Percentiles rank a stretch among this genome's conserved stretches.
These are phyloP conservation scores for Tragelaphus strepsiceros DNA, from an alignment of 2,113 vertebrate genomes.

Conservation along the genomic window DNA sequence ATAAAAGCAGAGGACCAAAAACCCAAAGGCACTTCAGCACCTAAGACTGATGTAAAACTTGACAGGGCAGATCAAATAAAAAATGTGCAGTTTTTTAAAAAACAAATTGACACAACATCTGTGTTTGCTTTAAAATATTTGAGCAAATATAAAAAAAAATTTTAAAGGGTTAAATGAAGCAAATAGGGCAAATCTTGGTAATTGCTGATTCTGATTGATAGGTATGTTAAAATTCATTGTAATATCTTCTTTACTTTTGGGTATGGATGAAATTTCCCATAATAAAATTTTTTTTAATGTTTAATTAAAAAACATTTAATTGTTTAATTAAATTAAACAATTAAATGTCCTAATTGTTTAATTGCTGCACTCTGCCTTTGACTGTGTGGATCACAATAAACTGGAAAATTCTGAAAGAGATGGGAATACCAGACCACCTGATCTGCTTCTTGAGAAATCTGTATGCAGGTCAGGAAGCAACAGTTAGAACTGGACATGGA, in stretches of 20 bases:
- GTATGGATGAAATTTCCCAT: not conserved
- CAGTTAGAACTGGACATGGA: too few species aligned
- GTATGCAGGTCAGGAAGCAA: too few species aligned
- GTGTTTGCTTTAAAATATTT: not conserved
- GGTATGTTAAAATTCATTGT: not conserved
- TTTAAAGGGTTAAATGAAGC: not conserved
- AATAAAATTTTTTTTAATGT: not conserved
- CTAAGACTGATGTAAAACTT: not conserved
- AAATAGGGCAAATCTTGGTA: not conserved
- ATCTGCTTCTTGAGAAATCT: too few species aligned
- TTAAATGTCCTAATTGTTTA: not conserved
- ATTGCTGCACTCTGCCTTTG: not conserved
- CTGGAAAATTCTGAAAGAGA: too few species aligned
- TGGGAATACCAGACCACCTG: too few species aligned
- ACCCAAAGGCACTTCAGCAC: not conserved
- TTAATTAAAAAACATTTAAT: too few species aligned
- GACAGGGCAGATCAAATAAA: not conserved
- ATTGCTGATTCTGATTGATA: not conserved
- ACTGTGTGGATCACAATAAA: too few species aligned
- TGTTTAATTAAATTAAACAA: too few species aligned
- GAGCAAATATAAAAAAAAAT: not conserved
- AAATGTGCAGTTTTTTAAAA: not conserved
- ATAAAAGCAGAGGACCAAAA: not conserved
- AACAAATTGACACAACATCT: not conserved
- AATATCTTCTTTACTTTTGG: not conserved